A percentile compares a stretch with the other conserved stretches of the same genome.
phyloP scores from a whole-genome alignment of 2,113 vertebrate species.

The Salvelinus namaycush region DNA sequence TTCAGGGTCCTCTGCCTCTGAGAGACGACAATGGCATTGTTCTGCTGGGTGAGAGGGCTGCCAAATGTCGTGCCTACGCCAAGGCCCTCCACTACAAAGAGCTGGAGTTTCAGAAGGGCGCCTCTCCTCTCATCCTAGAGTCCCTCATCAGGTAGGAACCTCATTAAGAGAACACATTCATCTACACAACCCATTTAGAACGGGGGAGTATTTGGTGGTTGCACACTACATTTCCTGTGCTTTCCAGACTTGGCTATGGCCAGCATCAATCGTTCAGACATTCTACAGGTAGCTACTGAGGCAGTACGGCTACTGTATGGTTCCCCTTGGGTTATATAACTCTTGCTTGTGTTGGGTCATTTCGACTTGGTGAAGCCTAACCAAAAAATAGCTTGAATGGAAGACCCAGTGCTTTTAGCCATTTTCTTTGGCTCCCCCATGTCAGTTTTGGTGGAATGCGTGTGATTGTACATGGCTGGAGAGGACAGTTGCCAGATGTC shows the following conservation, averaged over 20 bases:
- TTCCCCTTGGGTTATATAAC: neutral
- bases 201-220: no score
- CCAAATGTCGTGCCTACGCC: conserved; percentile 95
- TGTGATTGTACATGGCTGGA: conserved; percentile 3
- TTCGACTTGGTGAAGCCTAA: neutral
- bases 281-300: no score
- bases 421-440: conserved; percentile 8
- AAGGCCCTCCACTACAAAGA: conserved; percentile 99
- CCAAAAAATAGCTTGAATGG: conserved; percentile 9
- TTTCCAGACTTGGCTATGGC: no score
- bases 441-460: conserved; percentile 11
- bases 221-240: no score
- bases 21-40: conserved; percentile 97
- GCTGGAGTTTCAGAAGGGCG: conserved; percentile 96
- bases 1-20: conserved; percentile 90
- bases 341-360: neutral
- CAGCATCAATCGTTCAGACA: no score
- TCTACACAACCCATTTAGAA: no score
- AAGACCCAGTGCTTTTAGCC: conserved; percentile 3
- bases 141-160: conserved; percentile 94
- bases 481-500: conserved; percentile 8
- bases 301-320: no score
- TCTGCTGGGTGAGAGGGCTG: conserved; percentile 91
- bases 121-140: conserved; percentile 91
- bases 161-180: neutral